phyloP scores from a whole-genome alignment of 2,113 vertebrate genomes.

The Phyllopteryx taeniolatus region DNA sequence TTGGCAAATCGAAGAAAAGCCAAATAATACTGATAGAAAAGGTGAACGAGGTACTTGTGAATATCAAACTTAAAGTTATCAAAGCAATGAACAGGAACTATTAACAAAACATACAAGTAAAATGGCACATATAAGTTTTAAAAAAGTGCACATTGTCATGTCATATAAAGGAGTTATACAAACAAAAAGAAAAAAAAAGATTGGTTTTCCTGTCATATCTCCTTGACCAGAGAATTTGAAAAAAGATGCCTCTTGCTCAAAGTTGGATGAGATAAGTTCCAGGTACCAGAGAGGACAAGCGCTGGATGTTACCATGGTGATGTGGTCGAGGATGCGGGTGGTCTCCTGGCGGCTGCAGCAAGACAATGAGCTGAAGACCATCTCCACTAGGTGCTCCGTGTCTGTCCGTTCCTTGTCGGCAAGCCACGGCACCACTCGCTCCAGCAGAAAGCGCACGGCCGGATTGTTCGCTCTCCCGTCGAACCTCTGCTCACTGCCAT shows the following conservation, averaged over 20 bases:
- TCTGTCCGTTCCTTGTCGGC: conserved; percentile 76
- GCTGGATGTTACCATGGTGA: conserved; percentile 74
- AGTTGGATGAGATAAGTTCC: too few species aligned
- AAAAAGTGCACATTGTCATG: not conserved
- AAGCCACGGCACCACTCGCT: conserved; percentile 83
- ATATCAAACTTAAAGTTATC: too few species aligned
- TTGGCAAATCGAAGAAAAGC: too few species aligned
- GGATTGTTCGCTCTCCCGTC: conserved; percentile 65
- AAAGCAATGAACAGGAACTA: too few species aligned
- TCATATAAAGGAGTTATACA: too few species aligned
- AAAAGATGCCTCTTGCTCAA: too few species aligned
- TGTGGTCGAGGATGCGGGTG: conserved; percentile 81
- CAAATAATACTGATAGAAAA: too few species aligned
- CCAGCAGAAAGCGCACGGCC: conserved; percentile 81
- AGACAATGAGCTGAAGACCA: conserved; percentile 85
- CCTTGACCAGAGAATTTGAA: too few species aligned
- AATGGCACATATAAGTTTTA: not conserved
- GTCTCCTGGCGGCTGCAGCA: conserved; percentile 83
- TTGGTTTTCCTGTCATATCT: too few species aligned
- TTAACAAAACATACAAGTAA: not conserved
- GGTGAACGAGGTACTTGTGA: too few species aligned
- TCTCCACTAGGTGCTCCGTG: conserved; percentile 83
- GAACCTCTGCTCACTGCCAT: conserved; percentile 2
- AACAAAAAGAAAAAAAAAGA: too few species aligned
- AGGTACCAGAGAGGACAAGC: too few species aligned